phyloP scores from a whole-genome alignment of 2,888 invertebrate genomes.

The Habroteleia sp. region DNA sequence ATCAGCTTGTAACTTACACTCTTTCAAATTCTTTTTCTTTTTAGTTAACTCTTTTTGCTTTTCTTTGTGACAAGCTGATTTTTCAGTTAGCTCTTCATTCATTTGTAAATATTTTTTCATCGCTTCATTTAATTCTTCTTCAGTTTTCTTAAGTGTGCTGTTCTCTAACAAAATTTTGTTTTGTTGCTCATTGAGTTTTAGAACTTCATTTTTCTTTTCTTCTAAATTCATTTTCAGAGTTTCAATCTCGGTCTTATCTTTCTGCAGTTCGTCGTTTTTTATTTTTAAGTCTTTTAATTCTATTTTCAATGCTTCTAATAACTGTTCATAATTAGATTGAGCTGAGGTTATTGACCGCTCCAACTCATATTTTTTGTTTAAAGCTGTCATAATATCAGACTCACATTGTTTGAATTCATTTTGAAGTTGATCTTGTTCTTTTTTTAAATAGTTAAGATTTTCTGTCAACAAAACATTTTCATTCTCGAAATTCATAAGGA shows the following conservation, averaged over 20 bases:
- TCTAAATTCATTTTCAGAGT: not conserved
- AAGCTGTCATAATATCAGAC: not conserved
- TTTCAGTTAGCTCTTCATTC: too few species aligned
- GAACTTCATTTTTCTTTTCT: not conserved
- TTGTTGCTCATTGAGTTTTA: slow-evolving; percentile 1
- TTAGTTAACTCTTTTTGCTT: slow-evolving; percentile 1
- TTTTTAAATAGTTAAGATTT: slow-evolving; percentile 1
- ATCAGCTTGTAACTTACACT: not conserved
- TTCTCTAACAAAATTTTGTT: slow-evolving; percentile 1
- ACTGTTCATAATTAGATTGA: not conserved
- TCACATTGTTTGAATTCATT: not conserved
- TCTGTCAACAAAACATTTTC: not conserved
- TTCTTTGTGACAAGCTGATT: too few species aligned
- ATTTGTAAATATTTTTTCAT: slow-evolving; percentile 4
- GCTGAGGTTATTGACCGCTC: not conserved
- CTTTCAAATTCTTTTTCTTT: not conserved
- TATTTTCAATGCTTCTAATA: not conserved
- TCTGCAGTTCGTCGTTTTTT: slow-evolving; percentile 2
- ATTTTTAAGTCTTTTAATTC: not conserved
- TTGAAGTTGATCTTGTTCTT: not conserved
- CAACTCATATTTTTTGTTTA: not conserved
- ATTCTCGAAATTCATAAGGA: not conserved
- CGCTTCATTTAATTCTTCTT: not conserved
- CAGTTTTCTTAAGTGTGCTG: not conserved
- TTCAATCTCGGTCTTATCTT: not conserved